phyloP scores from a whole-genome alignment of 2,113 vertebrate genomes.

The Shinisaurus crocodilurus region DNA sequence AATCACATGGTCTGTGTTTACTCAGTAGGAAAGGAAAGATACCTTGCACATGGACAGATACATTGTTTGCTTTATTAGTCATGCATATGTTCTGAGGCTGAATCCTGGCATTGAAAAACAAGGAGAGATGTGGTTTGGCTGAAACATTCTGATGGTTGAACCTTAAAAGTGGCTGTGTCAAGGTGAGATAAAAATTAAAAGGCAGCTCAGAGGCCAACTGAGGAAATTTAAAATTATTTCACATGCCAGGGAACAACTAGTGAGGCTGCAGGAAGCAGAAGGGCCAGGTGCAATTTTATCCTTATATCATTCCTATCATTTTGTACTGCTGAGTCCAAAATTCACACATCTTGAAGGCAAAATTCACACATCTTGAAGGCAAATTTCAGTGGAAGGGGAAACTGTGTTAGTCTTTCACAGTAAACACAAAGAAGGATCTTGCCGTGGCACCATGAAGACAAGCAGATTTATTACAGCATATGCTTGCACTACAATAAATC shows the following conservation, averaged over 20 bases:
- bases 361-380: neutral
- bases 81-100: neutral
- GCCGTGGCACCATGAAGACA: neutral
- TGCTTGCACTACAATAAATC: neutral
- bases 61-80: neutral
- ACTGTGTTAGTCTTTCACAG: neutral
- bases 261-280: neutral
- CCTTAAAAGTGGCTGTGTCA: neutral
- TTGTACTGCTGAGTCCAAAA: neutral
- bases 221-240: neutral
- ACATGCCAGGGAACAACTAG: neutral
- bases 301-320: neutral
- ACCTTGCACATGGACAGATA: neutral
- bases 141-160: neutral
- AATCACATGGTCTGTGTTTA: neutral
- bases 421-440: neutral
- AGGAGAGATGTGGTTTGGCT: neutral
- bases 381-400: neutral
- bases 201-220: neutral
- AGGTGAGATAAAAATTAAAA: neutral
- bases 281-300: neutral
- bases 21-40: neutral
- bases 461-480: neutral
- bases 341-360: neutral
- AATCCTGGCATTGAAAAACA: neutral